Percentiles rank a stretch among this genome's conserved stretches.
Evolutionary conservation across 30 jellyfish, hydroid and myxozoan genomes (phyloP).

Genomic region (Cassiopea andromeda): DNA sequence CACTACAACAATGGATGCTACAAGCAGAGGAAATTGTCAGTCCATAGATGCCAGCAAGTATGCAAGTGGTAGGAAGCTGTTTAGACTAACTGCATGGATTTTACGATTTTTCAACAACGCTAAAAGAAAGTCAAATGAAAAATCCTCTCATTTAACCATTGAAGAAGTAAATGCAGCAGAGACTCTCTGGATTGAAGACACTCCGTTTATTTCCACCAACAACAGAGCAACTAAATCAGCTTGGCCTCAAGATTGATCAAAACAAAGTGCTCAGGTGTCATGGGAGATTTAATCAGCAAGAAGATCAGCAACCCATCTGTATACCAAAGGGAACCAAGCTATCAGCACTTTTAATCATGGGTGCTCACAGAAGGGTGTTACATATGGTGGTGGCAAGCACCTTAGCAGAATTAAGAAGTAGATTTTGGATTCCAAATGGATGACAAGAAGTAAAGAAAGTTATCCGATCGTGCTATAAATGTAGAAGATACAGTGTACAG

Average conservation of each 20-base stretch:
- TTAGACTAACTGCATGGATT: constrained; percentile 56
- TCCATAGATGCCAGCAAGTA: constrained; percentile 27
- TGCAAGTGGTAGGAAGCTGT: constrained; percentile 47
- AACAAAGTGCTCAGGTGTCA: constrained; percentile 24
- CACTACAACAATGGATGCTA: constrained; percentile 12
- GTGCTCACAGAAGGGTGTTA: constrained; percentile 52
- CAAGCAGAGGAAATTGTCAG: constrained; percentile 9
- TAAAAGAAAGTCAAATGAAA: constrained; percentile 7
- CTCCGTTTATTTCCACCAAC: constrained; percentile 27
- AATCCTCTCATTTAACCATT: not conserved
- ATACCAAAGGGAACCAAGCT: constrained; percentile 36
- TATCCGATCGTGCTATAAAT: not conserved
- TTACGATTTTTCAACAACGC: constrained; percentile 45
- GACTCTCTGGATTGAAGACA: constrained; percentile 37
- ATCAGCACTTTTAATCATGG: constrained; percentile 17
- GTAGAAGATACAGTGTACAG: constrained; percentile 4
- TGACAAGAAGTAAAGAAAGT: constrained; percentile 12
- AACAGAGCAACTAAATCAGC: constrained; percentile 29
- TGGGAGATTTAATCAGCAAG: constrained; percentile 46
- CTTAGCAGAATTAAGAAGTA: constrained; percentile 33
- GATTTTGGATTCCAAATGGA: constrained; percentile 51
- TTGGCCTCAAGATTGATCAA: constrained; percentile 39
- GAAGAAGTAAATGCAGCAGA: constrained; percentile 39
- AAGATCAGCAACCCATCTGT: constrained; percentile 55
- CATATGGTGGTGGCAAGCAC: constrained; percentile 65